These are phyloP conservation scores for Poecile montanus DNA, from an alignment of 2,797 vertebrate genomes.

Conservation along the genomic window DNA sequence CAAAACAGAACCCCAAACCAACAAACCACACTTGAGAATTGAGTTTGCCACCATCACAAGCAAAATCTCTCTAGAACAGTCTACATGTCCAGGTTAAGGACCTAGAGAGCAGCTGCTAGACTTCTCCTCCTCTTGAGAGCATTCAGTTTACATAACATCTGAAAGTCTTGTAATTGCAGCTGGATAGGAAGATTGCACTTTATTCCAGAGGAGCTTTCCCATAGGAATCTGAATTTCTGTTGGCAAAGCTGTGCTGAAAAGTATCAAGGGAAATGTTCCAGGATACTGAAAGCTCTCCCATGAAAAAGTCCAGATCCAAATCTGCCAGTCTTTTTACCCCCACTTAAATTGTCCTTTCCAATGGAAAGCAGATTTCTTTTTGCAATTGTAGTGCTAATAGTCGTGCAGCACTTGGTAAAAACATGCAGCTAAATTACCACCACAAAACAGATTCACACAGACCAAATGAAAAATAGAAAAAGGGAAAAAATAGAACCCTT, in stretches of 20 bases:
- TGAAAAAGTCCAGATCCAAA: not conserved
- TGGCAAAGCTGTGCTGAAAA: slow-evolving; percentile 1
- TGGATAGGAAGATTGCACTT: not conserved
- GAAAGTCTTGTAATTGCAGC: not conserved
- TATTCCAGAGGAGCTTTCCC: not conserved
- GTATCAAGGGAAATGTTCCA: not conserved
- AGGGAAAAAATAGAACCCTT: not conserved
- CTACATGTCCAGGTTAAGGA: accelerated
- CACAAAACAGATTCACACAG: not conserved
- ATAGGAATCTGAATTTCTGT: not conserved
- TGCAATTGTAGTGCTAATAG: not conserved
- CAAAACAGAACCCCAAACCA: not conserved
- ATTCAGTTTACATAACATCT: not conserved
- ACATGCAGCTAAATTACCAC: not conserved
- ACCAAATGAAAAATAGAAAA: not conserved
- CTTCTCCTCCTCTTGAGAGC: not conserved
- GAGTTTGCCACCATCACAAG: not conserved
- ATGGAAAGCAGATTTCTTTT: slow-evolving; percentile 1
- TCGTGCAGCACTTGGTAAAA: not conserved
- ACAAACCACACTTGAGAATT: not conserved
- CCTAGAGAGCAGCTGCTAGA: not conserved
- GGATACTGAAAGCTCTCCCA: not conserved
- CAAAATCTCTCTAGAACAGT: not conserved
- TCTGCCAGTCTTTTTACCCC: not conserved
- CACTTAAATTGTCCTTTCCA: not conserved